Evolutionary conservation across 2,113 vertebrate species (phyloP).

Genomic region (Takifugu bimaculatus): DNA sequence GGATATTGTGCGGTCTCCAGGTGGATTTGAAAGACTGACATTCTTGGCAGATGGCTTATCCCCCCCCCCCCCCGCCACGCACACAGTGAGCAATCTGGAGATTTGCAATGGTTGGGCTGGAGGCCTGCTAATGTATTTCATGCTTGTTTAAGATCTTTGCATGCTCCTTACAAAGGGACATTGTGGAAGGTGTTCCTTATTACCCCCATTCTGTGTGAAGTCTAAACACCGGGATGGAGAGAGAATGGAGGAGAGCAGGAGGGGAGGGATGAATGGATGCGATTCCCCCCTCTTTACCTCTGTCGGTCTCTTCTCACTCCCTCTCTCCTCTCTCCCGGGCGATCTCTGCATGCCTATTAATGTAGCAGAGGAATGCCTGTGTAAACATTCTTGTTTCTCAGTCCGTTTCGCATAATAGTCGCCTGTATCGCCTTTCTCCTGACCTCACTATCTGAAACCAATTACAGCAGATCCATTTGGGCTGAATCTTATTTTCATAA

Average conservation of each 20-base stretch:
- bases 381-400: slow-evolving; percentile 96
- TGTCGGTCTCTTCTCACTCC: slow-evolving; percentile 50
- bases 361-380: slow-evolving; percentile 88
- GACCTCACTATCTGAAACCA: slow-evolving; percentile 99
- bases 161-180: slow-evolving; percentile 69
- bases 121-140: slow-evolving; percentile 70
- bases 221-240: slow-evolving; percentile 57
- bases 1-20: slow-evolving; percentile 45
- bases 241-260: slow-evolving; percentile 24
- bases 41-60: slow-evolving; percentile 56
- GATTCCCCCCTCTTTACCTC: slow-evolving; percentile 24
- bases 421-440: slow-evolving; percentile 94
- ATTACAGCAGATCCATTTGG: slow-evolving; percentile 98
- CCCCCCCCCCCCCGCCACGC: slow-evolving; percentile 7
- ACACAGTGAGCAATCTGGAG: slow-evolving; percentile 62
- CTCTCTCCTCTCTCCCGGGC: slow-evolving; percentile 46
- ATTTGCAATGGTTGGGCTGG: slow-evolving; percentile 65
- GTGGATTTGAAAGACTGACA: slow-evolving; percentile 62
- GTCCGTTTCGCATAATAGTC: slow-evolving; percentile 88
- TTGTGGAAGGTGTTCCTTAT: slow-evolving; percentile 70
- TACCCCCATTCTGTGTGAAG: slow-evolving; percentile 56
- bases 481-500: slow-evolving; percentile 98
- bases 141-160: slow-evolving; percentile 74
- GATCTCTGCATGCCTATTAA: slow-evolving; percentile 77
- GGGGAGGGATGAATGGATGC: slow-evolving; percentile 35